Conservation (phyloP, 2,888 invertebrate species). For the Eubasilissa splendida region DNA sequence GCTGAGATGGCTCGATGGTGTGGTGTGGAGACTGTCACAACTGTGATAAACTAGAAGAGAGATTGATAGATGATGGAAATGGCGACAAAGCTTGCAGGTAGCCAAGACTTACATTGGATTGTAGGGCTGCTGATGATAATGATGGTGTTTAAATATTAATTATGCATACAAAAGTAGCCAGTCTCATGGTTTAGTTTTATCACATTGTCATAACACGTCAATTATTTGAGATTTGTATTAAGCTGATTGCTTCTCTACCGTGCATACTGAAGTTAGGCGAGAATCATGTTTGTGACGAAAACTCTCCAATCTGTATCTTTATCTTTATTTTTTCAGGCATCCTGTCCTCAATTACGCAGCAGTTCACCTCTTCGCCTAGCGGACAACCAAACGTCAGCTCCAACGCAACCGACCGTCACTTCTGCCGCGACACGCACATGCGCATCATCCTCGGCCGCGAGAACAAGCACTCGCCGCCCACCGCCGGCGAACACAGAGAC, state of each 20-base stretch:
- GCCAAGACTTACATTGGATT: too few relatives aligned
- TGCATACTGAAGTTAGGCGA: neutral
- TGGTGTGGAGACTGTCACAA: too few relatives aligned
- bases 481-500: constrained; percentile 57
- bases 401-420: constrained; percentile 82
- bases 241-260: neutral
- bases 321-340: constrained; percentile 36
- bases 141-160: too few relatives aligned
- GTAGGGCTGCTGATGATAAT: too few relatives aligned
- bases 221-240: too few relatives aligned
- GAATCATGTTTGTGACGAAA: neutral
- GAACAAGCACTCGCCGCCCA: constrained; percentile 59
- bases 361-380: constrained; percentile 43
- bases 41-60: too few relatives aligned
- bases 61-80: too few relatives aligned
- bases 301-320: neutral
- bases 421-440: constrained; percentile 93
- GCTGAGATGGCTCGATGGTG: too few relatives aligned
- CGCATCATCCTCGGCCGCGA: constrained; percentile 84
- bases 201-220: too few relatives aligned
- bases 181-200: too few relatives aligned
- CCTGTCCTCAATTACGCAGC: constrained; percentile 50
- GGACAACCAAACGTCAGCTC: constrained; percentile 50
- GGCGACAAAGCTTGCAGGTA: too few relatives aligned
- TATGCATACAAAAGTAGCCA: too few relatives aligned